phyloP scores from a whole-genome alignment of 1,140 invertebrate species.

The Camponotus vicinus region DNA sequence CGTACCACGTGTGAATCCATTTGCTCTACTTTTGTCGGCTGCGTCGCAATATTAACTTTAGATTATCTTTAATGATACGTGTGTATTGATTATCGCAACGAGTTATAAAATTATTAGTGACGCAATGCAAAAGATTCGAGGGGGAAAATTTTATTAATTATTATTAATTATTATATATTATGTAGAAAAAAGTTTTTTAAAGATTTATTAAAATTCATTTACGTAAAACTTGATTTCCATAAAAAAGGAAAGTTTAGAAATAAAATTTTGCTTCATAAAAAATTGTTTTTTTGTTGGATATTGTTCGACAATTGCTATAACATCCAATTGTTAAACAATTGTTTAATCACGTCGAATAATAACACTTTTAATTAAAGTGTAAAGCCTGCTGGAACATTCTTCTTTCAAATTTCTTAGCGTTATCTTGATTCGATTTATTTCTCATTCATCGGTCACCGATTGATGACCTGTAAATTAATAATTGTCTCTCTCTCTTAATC shows the following conservation, averaged over 20 bases:
- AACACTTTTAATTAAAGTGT: background rate
- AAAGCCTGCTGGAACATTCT: background rate
- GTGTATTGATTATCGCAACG: background rate
- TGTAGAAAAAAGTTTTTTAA: background rate
- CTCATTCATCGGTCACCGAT: background rate
- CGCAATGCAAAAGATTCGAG: too few species aligned
- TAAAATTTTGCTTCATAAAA: background rate
- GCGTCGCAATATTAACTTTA: conserved; percentile 36
- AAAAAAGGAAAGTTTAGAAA: background rate
- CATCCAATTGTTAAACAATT: too few species aligned
- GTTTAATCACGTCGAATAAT: background rate
- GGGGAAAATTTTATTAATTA: background rate
- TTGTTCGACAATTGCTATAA: background rate
- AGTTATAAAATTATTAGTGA: background rate
- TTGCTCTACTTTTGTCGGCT: conserved; percentile 16
- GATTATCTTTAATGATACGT: conserved; percentile 11
- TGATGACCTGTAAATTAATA: background rate
- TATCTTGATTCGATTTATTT: background rate
- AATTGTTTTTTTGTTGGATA: background rate
- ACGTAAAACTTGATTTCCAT: too few species aligned
- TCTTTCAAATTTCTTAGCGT: background rate
- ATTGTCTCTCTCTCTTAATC: background rate
- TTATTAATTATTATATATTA: background rate
- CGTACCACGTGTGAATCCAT: conserved; percentile 6
- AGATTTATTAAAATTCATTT: background rate